phyloP scores from a whole-genome alignment of 2,888 invertebrate genomes.

The Apomyelois bistriatella region DNA sequence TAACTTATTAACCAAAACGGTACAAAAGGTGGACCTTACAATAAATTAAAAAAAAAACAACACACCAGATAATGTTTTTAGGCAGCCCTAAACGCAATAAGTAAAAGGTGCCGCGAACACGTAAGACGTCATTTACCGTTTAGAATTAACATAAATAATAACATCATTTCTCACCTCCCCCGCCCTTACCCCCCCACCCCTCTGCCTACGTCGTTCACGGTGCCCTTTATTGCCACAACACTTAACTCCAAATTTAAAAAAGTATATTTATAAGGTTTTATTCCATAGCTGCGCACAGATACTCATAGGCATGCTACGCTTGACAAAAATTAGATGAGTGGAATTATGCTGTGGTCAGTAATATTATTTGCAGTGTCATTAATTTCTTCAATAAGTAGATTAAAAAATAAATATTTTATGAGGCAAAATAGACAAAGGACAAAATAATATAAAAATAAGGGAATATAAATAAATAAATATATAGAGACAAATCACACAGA shows the following conservation, averaged over 20 bases:
- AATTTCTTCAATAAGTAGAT: too few species aligned
- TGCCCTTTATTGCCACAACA: constrained; percentile 61
- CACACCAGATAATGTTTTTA: not conserved
- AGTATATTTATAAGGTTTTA: constrained; percentile 40
- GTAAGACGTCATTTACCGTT: constrained; percentile 73
- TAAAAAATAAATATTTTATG: too few species aligned
- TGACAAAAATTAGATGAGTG: too few species aligned
- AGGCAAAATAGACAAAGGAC: too few species aligned
- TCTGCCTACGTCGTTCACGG: constrained; percentile 59
- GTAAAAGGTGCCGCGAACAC: constrained; percentile 57
- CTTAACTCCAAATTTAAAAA: constrained; percentile 38
- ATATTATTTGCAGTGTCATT: too few species aligned
- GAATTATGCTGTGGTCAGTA: too few species aligned
- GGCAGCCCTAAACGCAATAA: constrained; percentile 37
- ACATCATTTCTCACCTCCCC: constrained; percentile 61
- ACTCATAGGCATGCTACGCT: not conserved
- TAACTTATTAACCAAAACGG: not conserved
- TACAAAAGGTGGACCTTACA: not conserved
- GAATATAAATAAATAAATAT: too few species aligned
- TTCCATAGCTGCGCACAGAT: not conserved
- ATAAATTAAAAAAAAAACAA: not conserved
- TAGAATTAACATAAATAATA: constrained; percentile 79
- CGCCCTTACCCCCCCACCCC: constrained; percentile 42
- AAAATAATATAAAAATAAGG: too few species aligned
- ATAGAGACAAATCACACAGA: too few species aligned